Evolutionary conservation across 2,888 invertebrate genomes (phyloP), one percentile per base, ranked within the genome.

Genomic region (Sarcophaga subvicina): DNA sequence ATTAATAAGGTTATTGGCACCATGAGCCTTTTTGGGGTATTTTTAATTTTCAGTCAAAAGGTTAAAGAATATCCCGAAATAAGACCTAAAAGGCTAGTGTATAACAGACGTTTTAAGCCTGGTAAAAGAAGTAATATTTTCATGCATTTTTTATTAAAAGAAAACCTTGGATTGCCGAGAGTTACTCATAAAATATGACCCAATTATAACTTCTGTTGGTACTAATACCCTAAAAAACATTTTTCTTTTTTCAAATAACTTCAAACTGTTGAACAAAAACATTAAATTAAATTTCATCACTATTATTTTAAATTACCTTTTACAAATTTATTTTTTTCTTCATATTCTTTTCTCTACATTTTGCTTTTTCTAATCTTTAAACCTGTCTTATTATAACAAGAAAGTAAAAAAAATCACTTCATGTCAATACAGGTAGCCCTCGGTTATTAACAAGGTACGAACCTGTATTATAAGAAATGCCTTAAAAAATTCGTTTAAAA

Each of bases 381-480:
- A 86, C 83, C 79, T 71, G 83, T 83, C 78, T 83, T 77, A 45
- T 63, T 62, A 54, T 14, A 54, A 54, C 54, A 54, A 54, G 17
- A 54, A 17, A 49, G 4, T 10, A 14, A 54, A 54, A 54, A 54
- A 54, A 54, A 54, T n/a, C 49, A 62, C 4, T 25, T 60, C 49
- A 60, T 83, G 80, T 80, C 76, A 89, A 89, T 75, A 88, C 88
- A 88, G 89, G 89, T 89, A 89, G 89, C 87, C 75, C 63, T 80
- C 22, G 71, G 49, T 76, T 81, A 62, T 69, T 79, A 84, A 73
- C 81, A 73, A 83, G 0, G 17, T 14, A 54, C 54, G 54, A 54
- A 54, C 79, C 79, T 79, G 79, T 79, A 14, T 79, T 79, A 79
- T 54, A 54, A 54, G 17, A 54, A 54, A 54, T 14, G 17, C 14